Base-by-base conservation (phyloP, 2,113 vertebrate genomes). In the Pachypanchax playfairii region DNA sequence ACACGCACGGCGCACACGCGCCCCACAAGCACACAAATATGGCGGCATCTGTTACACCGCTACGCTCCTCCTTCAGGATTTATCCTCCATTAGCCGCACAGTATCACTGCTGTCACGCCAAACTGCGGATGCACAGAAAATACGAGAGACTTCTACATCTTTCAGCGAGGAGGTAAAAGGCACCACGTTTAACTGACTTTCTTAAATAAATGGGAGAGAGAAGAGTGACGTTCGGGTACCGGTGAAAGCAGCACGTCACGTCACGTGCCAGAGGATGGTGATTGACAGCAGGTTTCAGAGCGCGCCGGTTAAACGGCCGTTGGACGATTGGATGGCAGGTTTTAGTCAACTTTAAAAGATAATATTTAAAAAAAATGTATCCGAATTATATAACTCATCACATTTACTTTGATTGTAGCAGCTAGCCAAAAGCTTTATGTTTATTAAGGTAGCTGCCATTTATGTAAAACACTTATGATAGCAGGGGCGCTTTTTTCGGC, bases 61-160 rank as follows among this genome's bases (percentile, higher is more conserved):
- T 89, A 66, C 85, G 87, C 85, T 91, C 83, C 84, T 90, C 85
- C 84, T 85, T 88, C 80, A 82, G 85, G 77, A 76, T 90, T 33
- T 90, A 82, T 50, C 79, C 70, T 76, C 71, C 80, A 29, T 35
- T 89, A 42, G 64, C 70, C 55, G 66, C 79, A 35, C 82, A 83
- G 38, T 84, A 85, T 53, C 75, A 58, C 51, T 80, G 87, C 75
- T 85, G 84, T 65, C 82, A 82, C 57, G 71, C 58, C 54, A 89
- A 64, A 68, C 56, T 85, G 58, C 84, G 84, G 66, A 53, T 20
- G 56, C 85, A 77, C 82, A 85, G 83, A 54, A 91, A 85, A 73
- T 77, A 53, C 55, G 86, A 83, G 29, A 91, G 82, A 82, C 75
- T 80, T 26, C 29, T 91, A 1, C 84, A 89, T n/a, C 75, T 68